phyloP scores from a whole-genome alignment of 2,797 vertebrate species.

The Notolepis coatsorum region DNA sequence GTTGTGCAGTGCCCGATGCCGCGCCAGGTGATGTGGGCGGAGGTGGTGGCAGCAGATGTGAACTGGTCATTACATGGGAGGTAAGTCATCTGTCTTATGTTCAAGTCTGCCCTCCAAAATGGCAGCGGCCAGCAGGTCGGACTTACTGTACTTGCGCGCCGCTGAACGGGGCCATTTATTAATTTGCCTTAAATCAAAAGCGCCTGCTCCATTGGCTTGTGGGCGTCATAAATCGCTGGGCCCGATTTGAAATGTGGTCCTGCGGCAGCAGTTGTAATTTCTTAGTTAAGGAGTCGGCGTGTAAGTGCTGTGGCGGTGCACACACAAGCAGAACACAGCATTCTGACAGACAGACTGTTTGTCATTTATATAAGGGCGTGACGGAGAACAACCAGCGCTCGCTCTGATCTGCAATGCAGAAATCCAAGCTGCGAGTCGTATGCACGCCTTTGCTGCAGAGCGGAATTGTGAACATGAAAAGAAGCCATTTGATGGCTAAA shows the following conservation, averaged over 20 bases:
- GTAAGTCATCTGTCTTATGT: slow-evolving; percentile 95
- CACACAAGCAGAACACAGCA: slow-evolving; percentile 29
- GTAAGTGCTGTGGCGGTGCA: slow-evolving; percentile 22
- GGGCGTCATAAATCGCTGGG: slow-evolving; percentile 61
- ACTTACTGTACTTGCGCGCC: slow-evolving; percentile 9
- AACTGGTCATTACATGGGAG: slow-evolving; percentile 98
- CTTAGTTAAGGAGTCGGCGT: slow-evolving; percentile 41
- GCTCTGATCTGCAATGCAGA: slow-evolving; percentile 29
- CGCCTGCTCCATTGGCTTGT: slow-evolving; percentile 50
- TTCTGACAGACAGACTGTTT: slow-evolving; percentile 44
- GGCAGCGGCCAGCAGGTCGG: slow-evolving; percentile 20
- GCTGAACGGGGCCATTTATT: slow-evolving; percentile 62
- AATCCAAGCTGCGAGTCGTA: slow-evolving; percentile 10
- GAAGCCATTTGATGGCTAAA: slow-evolving; percentile 42
- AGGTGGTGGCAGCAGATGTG: slow-evolving; percentile 94
- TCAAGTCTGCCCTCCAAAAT: slow-evolving; percentile 41
- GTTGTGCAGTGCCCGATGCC: slow-evolving; percentile 88
- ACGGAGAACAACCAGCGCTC: slow-evolving; percentile 41
- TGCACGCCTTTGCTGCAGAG: slow-evolving; percentile 4
- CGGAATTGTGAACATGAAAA: slow-evolving; percentile 29
- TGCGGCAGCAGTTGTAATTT: slow-evolving; percentile 44
- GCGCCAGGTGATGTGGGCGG: slow-evolving; percentile 93
- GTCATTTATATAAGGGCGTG: slow-evolving; percentile 54
- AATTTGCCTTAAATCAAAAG: slow-evolving; percentile 63
- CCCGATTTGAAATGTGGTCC: slow-evolving; percentile 41